Conservation (phyloP, 1,140 invertebrate species). For the Lordiphosa collinella region DNA sequence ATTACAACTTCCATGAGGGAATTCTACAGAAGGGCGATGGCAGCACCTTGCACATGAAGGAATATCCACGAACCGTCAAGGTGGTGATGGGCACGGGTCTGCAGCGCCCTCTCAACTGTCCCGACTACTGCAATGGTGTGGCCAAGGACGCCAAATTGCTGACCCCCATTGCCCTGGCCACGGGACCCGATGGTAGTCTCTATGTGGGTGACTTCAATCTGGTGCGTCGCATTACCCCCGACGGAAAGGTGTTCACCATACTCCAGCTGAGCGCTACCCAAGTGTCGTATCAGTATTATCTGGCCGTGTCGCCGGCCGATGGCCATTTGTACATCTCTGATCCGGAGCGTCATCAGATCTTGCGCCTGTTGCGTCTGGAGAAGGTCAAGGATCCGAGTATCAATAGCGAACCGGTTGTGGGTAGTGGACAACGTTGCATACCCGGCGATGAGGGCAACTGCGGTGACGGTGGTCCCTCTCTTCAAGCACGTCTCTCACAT, state of each 20-base stretch:
- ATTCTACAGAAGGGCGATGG: constrained; percentile 98
- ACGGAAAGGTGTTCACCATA: constrained; percentile 94
- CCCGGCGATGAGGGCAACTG: constrained; percentile 94
- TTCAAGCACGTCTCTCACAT: constrained; percentile 94
- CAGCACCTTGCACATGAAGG: constrained; percentile 94
- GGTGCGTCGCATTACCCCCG: constrained; percentile 94
- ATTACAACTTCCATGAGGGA: constrained; percentile 98
- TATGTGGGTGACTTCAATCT: constrained; percentile 99
- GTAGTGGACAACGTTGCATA: constrained; percentile 96
- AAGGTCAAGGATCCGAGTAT: constrained; percentile 89
- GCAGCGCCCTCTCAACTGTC: constrained; percentile 88
- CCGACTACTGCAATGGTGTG: constrained; percentile 90
- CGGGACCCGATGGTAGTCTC: constrained; percentile 96
- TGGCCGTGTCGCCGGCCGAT: constrained; percentile 96
- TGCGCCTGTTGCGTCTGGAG: constrained; percentile 87
- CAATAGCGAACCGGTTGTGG: constrained; percentile 94
- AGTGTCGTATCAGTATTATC: constrained; percentile 96
- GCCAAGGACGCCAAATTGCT: constrained; percentile 92
- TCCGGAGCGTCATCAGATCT: constrained; percentile 93
- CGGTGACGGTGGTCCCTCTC: constrained; percentile 95
- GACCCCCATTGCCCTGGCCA: constrained; percentile 94
- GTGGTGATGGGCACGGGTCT: constrained; percentile 96
- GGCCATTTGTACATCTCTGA: constrained; percentile 98
- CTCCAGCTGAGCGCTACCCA: constrained; percentile 95
- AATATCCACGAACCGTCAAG: constrained; percentile 93